Evolutionary conservation across 2,113 vertebrate species (phyloP), one percentile per base, ranked within the genome.

Genomic region (Clarias gariepinus): DNA sequence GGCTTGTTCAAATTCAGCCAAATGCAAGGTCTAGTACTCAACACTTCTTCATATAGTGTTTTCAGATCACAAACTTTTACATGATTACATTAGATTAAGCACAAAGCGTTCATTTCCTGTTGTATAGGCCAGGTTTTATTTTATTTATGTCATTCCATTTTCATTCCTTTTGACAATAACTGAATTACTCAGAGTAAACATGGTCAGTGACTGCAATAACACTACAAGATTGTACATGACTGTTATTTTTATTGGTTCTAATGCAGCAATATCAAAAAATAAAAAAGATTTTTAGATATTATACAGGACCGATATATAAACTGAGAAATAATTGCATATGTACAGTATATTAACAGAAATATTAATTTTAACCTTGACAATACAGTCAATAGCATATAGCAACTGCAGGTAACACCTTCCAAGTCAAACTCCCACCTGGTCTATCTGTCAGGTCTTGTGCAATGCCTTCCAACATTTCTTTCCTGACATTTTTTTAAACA

Each of bases 351-450:
- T 28, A 76, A 76, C 5, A 28, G 5, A 15, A 25, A 57, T 36
- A 85, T 7, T n/a, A 76, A 41, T 76, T 52, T 18, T 61, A 21
- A 15, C 47, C 47, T 6, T 71, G 53, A 55, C 36, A 57, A 69
- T 69, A 28, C 18, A 21, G 66, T 28, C 13, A 55, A 71, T 41
- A 79, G 19, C 7, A 60, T 23, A 36, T 36, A 60, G 76, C 41
- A 79, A 12, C 41, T 83, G 21, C 71, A 85, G 71, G 78, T 85
- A 3, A 68, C 13, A 68, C 74, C 28, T n/a, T 84, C 30, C 74
- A 74, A 69, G 69, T 61, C 55, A 60, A n/a, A 84, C 10, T 84
- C 57, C 23, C 30, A 74, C 69, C 83, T 74, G 53, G 74, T 57
- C 47, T n/a, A 18, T 66, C 6, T 64, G 60, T 53, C 81, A 66